Evolutionary conservation across 2,113 vertebrate species (phyloP).

Genomic region (Machaerirhynchus nigripectus): DNA sequence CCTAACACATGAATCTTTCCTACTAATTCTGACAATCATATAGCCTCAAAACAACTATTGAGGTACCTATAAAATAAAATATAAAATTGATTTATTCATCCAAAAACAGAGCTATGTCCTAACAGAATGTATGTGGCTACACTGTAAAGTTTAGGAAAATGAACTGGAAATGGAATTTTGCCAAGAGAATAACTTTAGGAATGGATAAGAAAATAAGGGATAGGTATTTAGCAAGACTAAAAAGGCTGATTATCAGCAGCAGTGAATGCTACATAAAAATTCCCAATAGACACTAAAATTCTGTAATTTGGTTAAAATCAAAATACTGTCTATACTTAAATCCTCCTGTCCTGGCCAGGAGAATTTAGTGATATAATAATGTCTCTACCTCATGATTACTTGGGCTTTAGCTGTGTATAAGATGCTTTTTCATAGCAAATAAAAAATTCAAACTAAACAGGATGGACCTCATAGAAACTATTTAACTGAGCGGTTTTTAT

Average conservation of each 20-base stretch:
- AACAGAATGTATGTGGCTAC: background rate
- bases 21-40: too few species aligned
- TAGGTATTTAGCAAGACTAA: background rate
- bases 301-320: conserved; percentile 2
- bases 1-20: background rate
- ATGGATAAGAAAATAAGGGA: background rate
- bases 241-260: background rate
- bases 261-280: background rate
- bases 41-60: background rate
- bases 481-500: background rate
- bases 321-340: background rate
- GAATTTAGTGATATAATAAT: background rate
- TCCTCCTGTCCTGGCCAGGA: background rate
- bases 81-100: background rate
- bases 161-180: background rate
- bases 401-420: background rate
- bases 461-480: background rate
- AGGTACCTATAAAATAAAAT: background rate
- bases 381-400: background rate
- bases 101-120: background rate
- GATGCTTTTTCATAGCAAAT: background rate
- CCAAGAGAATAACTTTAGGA: background rate
- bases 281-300: background rate
- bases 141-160: background rate
- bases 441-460: background rate